Conservation (phyloP, 2,888 invertebrate species). For the Fissipunctia ypsillon region DNA sequence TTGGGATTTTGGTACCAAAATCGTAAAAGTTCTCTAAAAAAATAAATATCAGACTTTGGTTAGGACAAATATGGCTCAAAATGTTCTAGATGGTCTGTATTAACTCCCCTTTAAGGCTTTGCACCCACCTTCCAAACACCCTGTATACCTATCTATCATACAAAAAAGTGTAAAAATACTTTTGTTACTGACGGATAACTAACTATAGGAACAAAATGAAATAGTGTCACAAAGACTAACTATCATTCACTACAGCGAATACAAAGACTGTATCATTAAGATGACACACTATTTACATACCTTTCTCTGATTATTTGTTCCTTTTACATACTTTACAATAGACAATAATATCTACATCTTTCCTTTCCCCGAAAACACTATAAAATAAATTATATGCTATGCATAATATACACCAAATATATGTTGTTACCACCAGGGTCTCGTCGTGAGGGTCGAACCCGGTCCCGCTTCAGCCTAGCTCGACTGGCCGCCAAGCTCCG, state of each 20-base stretch:
- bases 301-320: neutral
- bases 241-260: neutral
- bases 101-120: too few species aligned
- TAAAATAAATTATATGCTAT: neutral
- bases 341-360: neutral
- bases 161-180: neutral
- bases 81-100: too few species aligned
- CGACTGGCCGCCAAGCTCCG: slow-evolving; percentile 84
- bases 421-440: slow-evolving; percentile 26
- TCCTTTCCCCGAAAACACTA: neutral
- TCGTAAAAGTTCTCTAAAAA: too few species aligned
- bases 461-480: slow-evolving; percentile 85
- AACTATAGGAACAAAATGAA: neutral
- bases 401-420: neutral
- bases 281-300: neutral
- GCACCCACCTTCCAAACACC: too few species aligned
- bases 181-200: neutral
- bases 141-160: too few species aligned
- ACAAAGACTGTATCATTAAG: too few species aligned
- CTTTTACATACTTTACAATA: neutral
- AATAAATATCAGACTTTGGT: too few species aligned
- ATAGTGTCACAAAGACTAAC: neutral
- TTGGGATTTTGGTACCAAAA: too few species aligned
- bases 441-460: slow-evolving; percentile 68
- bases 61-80: too few species aligned